Base-by-base conservation (phyloP, 2,888 invertebrate genomes). In the Agriopis marginaria region DNA sequence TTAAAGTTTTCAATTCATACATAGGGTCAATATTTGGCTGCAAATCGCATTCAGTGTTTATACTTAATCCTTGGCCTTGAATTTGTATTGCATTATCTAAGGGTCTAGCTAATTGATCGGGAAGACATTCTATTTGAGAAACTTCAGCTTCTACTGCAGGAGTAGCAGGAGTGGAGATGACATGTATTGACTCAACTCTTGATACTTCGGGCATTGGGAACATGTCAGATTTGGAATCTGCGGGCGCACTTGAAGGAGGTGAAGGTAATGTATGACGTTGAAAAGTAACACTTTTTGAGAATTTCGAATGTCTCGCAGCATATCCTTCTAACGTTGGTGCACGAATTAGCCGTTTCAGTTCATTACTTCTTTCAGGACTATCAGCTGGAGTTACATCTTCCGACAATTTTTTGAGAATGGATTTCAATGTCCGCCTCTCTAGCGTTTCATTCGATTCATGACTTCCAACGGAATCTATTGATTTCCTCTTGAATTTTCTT, bases 261-360 rank as follows among this genome's bases (percentile, higher is more conserved):
- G 97, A 97, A 77, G 97, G 97, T 85, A 98, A 94, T 65, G 97
- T 97, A 87, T 97, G 97, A 72, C 97, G 94, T 90, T 98, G 97
- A 93, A 98, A 98, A 72, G 98, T 98, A 75, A 98, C 98, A 90
- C 98, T 97, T 95, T 98, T 98, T 63, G 97, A 95, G 87, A 98
- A 96, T 89, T 98, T 98, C 75, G 97, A 97, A 91, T 98, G 98
- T 84, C 98, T 95, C 63, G 97, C 98, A 70, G 97, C 98, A 90
- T 97, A 98, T 71, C 98, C 98, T 95, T 98, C 98, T 79, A 98
- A 94, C 70, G 98, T 98, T 72, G 97, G 98, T 42, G 97, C 97
- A 82, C 96, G 94, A 92, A 97, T 96, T 72, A 98, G 91, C 83
- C 95, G 96, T 79, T 95, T 95, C 66, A 97, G 91, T 83, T 97